phyloP scores from a whole-genome alignment of 2,797 vertebrate genomes.

The Lagocephalus sceleratus region DNA sequence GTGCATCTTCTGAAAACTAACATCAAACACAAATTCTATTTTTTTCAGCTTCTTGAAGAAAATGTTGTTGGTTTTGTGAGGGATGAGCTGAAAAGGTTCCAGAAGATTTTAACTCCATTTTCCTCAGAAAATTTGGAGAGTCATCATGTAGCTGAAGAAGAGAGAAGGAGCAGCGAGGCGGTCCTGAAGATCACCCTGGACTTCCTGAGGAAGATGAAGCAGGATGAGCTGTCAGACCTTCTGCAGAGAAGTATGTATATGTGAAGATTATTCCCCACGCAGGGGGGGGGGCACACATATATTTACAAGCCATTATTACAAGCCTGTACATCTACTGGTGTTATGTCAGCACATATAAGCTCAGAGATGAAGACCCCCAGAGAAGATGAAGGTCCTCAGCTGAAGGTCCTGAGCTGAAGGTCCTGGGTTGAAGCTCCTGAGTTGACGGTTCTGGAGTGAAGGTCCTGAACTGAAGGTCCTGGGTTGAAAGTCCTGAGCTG shows the following conservation, averaged over 20 bases:
- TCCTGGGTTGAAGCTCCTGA: no score
- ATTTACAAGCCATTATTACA: not conserved
- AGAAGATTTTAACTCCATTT: slow-evolving; percentile 2
- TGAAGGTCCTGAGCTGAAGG: no score
- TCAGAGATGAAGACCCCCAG: no score
- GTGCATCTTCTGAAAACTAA: not conserved
- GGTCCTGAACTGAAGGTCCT: no score
- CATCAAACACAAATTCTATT: not conserved
- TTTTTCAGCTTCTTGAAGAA: slow-evolving; percentile 13
- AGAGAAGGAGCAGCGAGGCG: slow-evolving; percentile 4
- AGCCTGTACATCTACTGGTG: no score
- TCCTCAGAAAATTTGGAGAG: not conserved
- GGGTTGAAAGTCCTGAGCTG: no score
- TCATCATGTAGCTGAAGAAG: not conserved
- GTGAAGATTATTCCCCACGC: not conserved
- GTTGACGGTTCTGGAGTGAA: no score
- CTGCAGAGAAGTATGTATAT: slow-evolving; percentile 15
- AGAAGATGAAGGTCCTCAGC: no score
- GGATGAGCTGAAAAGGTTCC: slow-evolving; percentile 9
- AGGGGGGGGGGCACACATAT: not conserved
- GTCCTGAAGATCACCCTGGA: slow-evolving; percentile 20
- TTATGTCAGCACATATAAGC: no score
- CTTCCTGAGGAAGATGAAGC: slow-evolving; percentile 14
- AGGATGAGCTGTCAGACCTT: not conserved
- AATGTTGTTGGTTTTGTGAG: slow-evolving; percentile 9